Evolutionary conservation across 2,797 vertebrate species (phyloP), one percentile per base, ranked within the genome.

Genomic region (Xenops minutus): DNA sequence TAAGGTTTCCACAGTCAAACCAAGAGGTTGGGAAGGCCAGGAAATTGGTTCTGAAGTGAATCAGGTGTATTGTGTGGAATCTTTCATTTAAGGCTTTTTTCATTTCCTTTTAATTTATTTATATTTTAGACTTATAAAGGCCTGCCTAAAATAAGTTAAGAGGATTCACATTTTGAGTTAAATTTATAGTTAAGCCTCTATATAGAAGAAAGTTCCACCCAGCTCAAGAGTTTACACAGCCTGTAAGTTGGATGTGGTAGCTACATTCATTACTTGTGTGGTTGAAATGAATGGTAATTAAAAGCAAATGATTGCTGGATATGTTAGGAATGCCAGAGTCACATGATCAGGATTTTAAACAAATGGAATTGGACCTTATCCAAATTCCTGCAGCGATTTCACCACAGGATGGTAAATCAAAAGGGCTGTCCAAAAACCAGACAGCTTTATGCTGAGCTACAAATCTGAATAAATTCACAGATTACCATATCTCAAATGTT

Each of bases 281-380:
- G 88, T 96, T 90, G 94, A 96, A 96, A 87, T 93, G 89, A 97
- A 88, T 7, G 81, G 81, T 98, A 97, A 98, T 98, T 97, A 97
- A 97, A 98, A 97, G 88, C 96, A 97, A 97, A 95, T 81, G 93
- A 97, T 92, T 85, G 39, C 92, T 88, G 85, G 81, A 82, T 95
- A 85, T 72, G 30, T 91, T 91, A 97, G 95, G 82, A 95, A 95
- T 76, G 83, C 96, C 95, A 97, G 89, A 96, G 94, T 96, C 92
- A 95, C 91, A 77, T 72, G 94, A 96, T 94, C 92, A 67, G 71
- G 77, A 93, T 95, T 97, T 94, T 86, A 95, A 97, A 95, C 96
- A 95, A 97, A 97, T 69, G 92, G 76, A 96, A 94, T 69, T 98
- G 97, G 95, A 92, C 59, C 78, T 85, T 90, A 43, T 97, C 97